These are phyloP conservation scores for Ariopsis seemanni DNA, from an alignment of 2,113 vertebrate genomes.

Conservation along the genomic window DNA sequence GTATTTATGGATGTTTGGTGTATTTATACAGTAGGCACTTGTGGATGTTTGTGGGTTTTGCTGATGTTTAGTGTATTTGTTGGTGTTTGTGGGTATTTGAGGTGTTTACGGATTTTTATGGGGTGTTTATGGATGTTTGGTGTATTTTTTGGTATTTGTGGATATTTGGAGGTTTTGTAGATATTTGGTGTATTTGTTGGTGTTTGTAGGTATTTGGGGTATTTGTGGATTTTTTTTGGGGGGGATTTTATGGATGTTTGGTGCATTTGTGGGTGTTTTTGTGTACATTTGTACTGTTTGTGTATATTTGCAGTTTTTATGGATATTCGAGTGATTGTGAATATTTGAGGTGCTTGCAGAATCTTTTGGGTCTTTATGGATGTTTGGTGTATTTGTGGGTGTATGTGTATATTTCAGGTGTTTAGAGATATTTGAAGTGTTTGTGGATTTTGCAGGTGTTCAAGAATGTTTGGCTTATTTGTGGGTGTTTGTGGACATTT, in stretches of 20 bases:
- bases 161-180: background rate
- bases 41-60: background rate
- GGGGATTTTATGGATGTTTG: background rate
- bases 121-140: background rate
- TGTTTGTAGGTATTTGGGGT: background rate
- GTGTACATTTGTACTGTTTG: background rate
- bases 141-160: background rate
- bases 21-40: background rate
- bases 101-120: background rate
- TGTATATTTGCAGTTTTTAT: background rate
- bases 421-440: background rate
- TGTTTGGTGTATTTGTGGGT: background rate
- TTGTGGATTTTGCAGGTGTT: background rate
- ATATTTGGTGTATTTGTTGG: background rate
- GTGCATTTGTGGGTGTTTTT: background rate
- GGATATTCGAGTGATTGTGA: background rate
- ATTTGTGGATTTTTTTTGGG: background rate
- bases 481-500: background rate
- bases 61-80: too few relatives aligned
- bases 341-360: background rate
- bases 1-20: background rate
- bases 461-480: background rate
- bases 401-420: background rate
- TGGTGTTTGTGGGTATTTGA: background rate
- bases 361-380: background rate